Evolutionary conservation across 30 jellyfish, hydroid and myxozoan genomes (phyloP), one percentile per base, ranked within the genome.

Genomic region (Aurelia aurita): DNA sequence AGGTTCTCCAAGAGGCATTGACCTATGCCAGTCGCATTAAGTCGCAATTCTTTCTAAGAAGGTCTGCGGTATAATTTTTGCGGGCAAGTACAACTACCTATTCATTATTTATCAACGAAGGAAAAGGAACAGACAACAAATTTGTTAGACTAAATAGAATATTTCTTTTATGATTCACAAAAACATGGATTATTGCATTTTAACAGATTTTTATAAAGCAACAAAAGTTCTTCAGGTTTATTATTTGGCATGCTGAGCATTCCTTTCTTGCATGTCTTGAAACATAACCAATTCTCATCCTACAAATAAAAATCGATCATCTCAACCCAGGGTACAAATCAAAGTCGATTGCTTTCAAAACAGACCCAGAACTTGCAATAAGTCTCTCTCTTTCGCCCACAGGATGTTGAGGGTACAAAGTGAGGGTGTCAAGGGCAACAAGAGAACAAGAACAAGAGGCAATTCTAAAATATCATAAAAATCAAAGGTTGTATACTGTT

Each of bases 231-330:
- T 25, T 32, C 47, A 21, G 93, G 87, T 7, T 39, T 59, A 32
- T 83, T 66, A 61, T 83, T 39, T 34, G 93, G 93, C 73, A 68
- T 39, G 54, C 93, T 83, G 51, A 83, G 87, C 86, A 83, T 69
- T 14, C 72, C 79, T 20, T 59, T 57, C 53, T 59, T 28, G 47
- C 93, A 83, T 27, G 68, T 68, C 81, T 83, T 83, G 65, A 54
- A 68, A 39, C 93, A 83, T 1, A 79, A 54, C 93, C 93, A 83
- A 58, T 80, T 43, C 31, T 63, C 46, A 20, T 83, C 93, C 93
- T 83, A 57, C 28, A 81, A 81, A 54, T 1, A 19, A 27, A 31
- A 23, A 16, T 21, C 4, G 34, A 31, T 39, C 14, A 39, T 39
- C 51, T 39, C 16, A 39, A 6, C 7, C 46, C 7, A 10, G 46